Evolutionary conservation across 2,888 invertebrate genomes (phyloP).

Genomic region (Aromia moschata): DNA sequence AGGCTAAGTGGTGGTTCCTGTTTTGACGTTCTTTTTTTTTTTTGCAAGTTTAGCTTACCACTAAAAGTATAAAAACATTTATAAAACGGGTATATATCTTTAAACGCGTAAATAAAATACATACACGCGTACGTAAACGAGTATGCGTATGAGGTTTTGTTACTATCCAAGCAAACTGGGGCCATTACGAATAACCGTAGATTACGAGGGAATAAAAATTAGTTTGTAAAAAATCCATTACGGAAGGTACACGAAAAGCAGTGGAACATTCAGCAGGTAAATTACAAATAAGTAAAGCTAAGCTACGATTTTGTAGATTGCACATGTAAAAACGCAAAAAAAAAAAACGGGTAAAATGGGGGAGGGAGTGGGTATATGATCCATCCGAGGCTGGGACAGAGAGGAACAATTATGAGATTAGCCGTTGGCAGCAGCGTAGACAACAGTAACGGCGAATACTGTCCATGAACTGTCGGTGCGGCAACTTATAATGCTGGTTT

Average conservation of each 20-base stretch:
- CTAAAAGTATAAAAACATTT: no score
- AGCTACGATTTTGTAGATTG: constrained; percentile 34
- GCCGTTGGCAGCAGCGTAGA: constrained; percentile 31
- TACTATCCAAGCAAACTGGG: no score
- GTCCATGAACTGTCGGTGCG: constrained; percentile 38
- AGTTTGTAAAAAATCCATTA: no score
- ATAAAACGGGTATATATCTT: no score
- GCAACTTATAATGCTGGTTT: constrained; percentile 49
- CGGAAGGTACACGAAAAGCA: constrained; percentile 25
- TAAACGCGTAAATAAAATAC: no score
- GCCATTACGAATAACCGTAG: no score
- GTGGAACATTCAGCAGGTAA: constrained; percentile 40
- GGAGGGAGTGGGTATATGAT: not conserved
- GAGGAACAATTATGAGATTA: constrained; percentile 40
- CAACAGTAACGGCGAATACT: constrained; percentile 29
- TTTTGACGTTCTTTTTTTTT: not conserved
- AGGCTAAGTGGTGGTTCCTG: not conserved
- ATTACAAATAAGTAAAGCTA: constrained; percentile 30
- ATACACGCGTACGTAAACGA: no score
- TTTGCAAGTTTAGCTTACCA: no score
- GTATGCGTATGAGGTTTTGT: no score
- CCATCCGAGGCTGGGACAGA: constrained; percentile 20
- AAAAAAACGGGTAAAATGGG: constrained; percentile 6
- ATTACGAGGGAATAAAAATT: no score
- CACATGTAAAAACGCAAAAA: constrained; percentile 33